Conservation (phyloP, 2,888 invertebrate species). For the Microchrysa polita region DNA sequence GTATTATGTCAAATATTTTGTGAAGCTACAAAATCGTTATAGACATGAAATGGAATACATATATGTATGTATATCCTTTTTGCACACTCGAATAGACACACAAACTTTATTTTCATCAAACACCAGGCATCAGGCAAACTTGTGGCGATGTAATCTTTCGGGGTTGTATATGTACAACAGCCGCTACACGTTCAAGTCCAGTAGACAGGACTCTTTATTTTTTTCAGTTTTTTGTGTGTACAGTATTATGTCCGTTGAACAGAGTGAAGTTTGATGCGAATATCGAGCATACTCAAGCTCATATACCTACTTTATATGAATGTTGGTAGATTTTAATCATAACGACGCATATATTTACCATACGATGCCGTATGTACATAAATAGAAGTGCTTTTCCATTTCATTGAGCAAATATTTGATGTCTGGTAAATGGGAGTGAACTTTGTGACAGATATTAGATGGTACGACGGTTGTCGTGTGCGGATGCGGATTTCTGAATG, state of each 20-base stretch:
- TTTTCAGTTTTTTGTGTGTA: no score
- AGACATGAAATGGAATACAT: background rate
- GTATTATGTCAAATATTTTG: conserved; percentile 31
- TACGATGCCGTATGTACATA: conserved; percentile 11
- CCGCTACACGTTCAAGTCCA: no score
- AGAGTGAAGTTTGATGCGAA: no score
- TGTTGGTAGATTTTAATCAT: conserved; percentile 13
- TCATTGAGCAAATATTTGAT: conserved; percentile 39
- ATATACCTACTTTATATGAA: background rate
- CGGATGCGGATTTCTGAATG: background rate
- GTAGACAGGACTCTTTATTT: no score
- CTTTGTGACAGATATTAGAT: background rate
- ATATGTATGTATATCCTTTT: no score
- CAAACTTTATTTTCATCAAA: conserved; percentile 13
- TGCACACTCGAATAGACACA: background rate
- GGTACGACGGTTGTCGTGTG: background rate
- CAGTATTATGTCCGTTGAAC: no score
- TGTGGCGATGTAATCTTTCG: conserved; percentile 28
- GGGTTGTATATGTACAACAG: conserved; percentile 1
- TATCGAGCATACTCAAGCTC: background rate
- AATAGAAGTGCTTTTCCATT: conserved; percentile 38
- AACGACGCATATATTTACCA: conserved; percentile 29
- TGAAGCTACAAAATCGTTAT: background rate
- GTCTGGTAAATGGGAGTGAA: conserved; percentile 27
- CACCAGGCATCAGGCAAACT: no score